Percentiles rank a stretch among this genome's conserved stretches.
Evolutionary conservation across 1,140 invertebrate species (phyloP).

Genomic region (Leguminivora glycinivorella): DNA sequence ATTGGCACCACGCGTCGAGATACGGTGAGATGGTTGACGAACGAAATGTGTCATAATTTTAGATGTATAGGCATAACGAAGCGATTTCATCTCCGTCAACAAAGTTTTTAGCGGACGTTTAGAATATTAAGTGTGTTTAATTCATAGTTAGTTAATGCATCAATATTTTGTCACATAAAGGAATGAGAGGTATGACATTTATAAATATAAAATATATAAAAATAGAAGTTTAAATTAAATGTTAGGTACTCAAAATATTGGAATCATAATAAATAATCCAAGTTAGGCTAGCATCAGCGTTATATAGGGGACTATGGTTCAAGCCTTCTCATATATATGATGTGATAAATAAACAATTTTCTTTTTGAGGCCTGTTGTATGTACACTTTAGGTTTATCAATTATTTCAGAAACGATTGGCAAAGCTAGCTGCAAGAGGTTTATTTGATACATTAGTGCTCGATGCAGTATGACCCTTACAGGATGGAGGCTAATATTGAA

Average conservation of each 20-base stretch:
- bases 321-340: no score
- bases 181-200: not conserved
- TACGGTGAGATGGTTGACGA: not conserved
- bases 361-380: not conserved
- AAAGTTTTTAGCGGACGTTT: no score
- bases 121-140: not conserved
- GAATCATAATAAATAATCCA: not conserved
- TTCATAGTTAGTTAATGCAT: not conserved
- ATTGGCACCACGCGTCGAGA: not conserved
- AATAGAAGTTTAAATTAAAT: no score
- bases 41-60: not conserved
- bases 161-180: not conserved
- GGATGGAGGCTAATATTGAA: constrained; percentile 59
- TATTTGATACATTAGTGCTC: not conserved
- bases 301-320: no score
- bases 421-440: not conserved
- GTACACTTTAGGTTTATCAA: not conserved
- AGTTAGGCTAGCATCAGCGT: no score
- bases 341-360: no score
- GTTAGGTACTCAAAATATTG: no score
- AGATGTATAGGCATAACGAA: no score
- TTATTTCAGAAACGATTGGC: not conserved
- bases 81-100: no score
- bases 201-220: no score
- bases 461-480: constrained; percentile 45